These are phyloP conservation scores for Dinothrombium tinctorium DNA, from an alignment of 1,140 invertebrate genomes.

Conservation along the genomic window DNA sequence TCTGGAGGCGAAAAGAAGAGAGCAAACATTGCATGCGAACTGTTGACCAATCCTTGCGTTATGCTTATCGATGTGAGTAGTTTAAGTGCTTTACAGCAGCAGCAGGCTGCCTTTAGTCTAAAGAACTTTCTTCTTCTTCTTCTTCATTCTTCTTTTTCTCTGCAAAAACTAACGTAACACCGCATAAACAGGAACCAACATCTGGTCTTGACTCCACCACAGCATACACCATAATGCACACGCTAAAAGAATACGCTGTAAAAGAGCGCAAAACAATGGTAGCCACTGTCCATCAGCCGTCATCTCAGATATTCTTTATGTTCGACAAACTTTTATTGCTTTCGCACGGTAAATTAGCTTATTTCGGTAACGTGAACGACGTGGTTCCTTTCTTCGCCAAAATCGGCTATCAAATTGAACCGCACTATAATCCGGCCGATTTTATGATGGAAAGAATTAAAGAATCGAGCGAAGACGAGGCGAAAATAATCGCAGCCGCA, in stretches of 20 bases:
- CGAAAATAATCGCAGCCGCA: conserved; percentile 40
- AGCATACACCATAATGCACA: conserved; percentile 44
- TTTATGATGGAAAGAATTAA: conserved; percentile 39
- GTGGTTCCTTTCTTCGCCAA: conserved; percentile 48
- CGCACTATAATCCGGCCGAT: conserved; percentile 64
- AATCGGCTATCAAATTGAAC: conserved; percentile 43
- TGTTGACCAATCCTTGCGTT: conserved; percentile 56
- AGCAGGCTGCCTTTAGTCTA: not conserved
- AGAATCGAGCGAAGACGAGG: conserved; percentile 35
- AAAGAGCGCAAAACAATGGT: conserved; percentile 55
- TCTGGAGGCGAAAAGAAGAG: conserved; percentile 68
- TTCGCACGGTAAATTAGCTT: conserved; percentile 48
- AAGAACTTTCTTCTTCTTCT: not conserved
- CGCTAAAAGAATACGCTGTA: conserved; percentile 45
- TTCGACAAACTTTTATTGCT: conserved; percentile 55
- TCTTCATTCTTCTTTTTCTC: not conserved
- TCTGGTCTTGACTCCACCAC: conserved; percentile 62
- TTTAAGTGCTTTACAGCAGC: not conserved
- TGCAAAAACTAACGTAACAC: too few relatives aligned
- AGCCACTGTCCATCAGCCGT: conserved; percentile 60
- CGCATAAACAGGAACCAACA: conserved; percentile 42
- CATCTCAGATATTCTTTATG: conserved; percentile 65
- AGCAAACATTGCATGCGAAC: conserved; percentile 61
- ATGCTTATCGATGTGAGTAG: conserved; percentile 62
- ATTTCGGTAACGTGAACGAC: conserved; percentile 47